These are phyloP conservation scores for Heliothis subflexa DNA, from an alignment of 1,140 invertebrate species.

Conservation along the genomic window DNA sequence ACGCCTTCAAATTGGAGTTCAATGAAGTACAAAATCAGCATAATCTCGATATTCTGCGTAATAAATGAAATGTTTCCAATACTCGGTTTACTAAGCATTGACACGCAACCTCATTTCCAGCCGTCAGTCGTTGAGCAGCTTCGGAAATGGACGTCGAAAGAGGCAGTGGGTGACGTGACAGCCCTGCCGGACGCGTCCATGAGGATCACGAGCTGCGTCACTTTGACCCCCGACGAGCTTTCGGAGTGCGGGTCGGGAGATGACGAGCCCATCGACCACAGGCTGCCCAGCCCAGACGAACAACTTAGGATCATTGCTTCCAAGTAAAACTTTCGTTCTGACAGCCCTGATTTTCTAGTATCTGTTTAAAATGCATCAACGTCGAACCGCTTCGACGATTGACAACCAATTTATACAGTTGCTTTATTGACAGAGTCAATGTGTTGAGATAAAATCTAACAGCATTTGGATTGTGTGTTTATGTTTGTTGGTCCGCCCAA, in stretches of 20 bases:
- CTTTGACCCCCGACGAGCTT: constrained; percentile 84
- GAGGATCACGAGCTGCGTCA: constrained; percentile 82
- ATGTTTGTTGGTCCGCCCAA: constrained; percentile 1
- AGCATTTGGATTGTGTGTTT: constrained; percentile 8
- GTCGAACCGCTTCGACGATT: constrained; percentile 11
- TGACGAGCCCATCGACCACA: constrained; percentile 92
- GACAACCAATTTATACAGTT: constrained; percentile 24
- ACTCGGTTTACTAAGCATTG: constrained; percentile 28
- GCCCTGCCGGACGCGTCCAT: constrained; percentile 91
- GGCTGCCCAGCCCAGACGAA: constrained; percentile 93
- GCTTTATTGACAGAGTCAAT: constrained; percentile 31
- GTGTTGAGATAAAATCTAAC: constrained; percentile 12
- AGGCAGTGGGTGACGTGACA: constrained; percentile 93
- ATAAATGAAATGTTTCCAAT: constrained; percentile 23
- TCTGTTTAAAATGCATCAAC: constrained; percentile 16
- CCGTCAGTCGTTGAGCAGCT: constrained; percentile 92
- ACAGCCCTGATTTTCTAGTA: constrained; percentile 3
- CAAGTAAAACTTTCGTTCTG: constrained; percentile 87
- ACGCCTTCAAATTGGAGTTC: background rate
- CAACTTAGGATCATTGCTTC: constrained; percentile 92
- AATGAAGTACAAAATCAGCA: constrained; percentile 22
- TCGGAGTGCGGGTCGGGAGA: constrained; percentile 87
- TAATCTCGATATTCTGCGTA: background rate
- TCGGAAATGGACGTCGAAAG: constrained; percentile 93
- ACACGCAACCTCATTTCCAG: constrained; percentile 82